Conservation (phyloP, 2,113 vertebrate genomes). For the Phyllostomus discolor region DNA sequence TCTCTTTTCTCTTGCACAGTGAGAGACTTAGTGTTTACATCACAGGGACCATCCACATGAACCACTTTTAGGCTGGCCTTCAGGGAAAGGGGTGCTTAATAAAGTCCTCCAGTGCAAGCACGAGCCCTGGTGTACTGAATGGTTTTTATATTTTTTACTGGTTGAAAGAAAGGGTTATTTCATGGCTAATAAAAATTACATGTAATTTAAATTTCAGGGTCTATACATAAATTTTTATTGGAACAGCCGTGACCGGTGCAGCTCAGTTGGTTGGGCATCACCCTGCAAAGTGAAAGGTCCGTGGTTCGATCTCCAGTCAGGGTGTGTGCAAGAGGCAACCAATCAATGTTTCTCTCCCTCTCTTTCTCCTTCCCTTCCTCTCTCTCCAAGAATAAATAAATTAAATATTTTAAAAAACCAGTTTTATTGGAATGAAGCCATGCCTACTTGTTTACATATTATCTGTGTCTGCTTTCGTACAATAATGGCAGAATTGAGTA, state of each 20-base stretch:
- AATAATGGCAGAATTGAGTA: background rate
- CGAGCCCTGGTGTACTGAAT: background rate
- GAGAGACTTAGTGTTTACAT: background rate
- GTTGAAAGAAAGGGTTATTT: background rate
- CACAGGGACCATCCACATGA: background rate
- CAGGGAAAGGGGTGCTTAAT: background rate
- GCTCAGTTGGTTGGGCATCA: too few species aligned
- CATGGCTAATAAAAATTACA: background rate
- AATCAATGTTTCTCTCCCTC: too few species aligned
- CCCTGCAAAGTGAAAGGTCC: too few species aligned
- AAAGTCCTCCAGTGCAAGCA: background rate
- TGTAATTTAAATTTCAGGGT: background rate
- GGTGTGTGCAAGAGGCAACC: too few species aligned
- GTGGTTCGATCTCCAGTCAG: too few species aligned
- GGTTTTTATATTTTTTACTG: background rate
- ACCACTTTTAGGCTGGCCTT: background rate
- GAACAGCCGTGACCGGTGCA: background rate
- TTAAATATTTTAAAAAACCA: background rate
- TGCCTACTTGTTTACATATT: background rate
- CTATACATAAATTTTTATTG: background rate
- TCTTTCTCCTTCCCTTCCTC: too few species aligned
- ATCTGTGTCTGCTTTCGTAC: background rate
- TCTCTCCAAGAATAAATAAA: too few species aligned
- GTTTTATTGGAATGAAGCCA: background rate
- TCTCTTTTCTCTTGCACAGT: background rate